Conservation (phyloP, 1,140 invertebrate species). For the Drosophila nannoptera region DNA sequence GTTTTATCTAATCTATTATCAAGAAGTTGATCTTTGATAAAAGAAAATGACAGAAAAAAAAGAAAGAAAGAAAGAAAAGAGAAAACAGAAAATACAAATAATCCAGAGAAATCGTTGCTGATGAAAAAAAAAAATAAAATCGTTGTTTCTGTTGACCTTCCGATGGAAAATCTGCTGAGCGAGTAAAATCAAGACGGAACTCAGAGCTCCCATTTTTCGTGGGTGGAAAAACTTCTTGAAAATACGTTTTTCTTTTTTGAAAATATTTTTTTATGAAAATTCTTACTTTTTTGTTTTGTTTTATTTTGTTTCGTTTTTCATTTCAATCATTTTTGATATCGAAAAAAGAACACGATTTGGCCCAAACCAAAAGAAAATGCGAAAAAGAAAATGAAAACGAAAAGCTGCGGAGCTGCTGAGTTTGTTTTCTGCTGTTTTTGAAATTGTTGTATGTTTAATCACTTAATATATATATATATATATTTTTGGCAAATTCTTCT, state of each 20-base stretch:
- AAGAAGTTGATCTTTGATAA: conserved; percentile 88
- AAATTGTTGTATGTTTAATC: conserved; percentile 64
- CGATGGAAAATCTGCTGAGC: not conserved
- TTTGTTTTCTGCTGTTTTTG: conserved; percentile 59
- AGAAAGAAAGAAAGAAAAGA: too few relatives aligned
- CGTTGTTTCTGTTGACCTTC: too few relatives aligned
- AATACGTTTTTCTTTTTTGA: conserved; percentile 53
- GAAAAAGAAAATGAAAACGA: not conserved
- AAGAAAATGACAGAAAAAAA: too few relatives aligned
- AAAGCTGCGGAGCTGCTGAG: conserved; percentile 43
- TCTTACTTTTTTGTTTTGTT: conserved; percentile 39
- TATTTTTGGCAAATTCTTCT: conserved; percentile 27
- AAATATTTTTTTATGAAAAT: conserved; percentile 51
- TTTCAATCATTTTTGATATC: conserved; percentile 1
- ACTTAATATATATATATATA: conserved; percentile 38
- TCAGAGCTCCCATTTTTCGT: conserved; percentile 22
- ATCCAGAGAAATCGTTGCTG: not conserved
- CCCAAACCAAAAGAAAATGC: conserved; percentile 16
- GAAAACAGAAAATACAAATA: too few relatives aligned
- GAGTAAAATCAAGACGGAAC: conserved; percentile 9
- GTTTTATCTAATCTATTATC: conserved; percentile 82
- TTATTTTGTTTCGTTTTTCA: conserved; percentile 31
- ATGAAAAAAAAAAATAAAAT: too few relatives aligned
- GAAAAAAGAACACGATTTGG: conserved; percentile 68
- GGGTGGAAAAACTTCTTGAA: conserved; percentile 77